Conservation (phyloP, 2,888 invertebrate species). For the Acanthacorydalis orientalis region DNA sequence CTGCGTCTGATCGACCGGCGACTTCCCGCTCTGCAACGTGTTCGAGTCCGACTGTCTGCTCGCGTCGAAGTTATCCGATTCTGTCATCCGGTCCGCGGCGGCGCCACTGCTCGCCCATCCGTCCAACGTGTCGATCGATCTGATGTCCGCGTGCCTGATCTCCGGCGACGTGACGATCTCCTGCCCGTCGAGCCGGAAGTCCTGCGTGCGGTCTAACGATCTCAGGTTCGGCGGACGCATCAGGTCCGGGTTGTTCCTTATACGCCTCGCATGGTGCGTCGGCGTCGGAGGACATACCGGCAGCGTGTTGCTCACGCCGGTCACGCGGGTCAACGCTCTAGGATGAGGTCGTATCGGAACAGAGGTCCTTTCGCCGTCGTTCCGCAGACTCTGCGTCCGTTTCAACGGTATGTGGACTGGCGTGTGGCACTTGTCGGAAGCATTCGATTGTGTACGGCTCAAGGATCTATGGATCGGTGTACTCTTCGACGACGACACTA, state of each 20-base stretch:
- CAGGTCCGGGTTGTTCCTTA: constrained; percentile 28
- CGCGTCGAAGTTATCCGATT: constrained; percentile 3
- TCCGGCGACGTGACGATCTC: constrained; percentile 26
- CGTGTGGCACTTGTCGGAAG: constrained; percentile 6
- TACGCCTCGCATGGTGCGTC: constrained; percentile 63
- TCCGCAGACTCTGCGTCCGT: constrained; percentile 4
- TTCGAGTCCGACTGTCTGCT: not conserved
- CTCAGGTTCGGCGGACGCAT: constrained; percentile 32
- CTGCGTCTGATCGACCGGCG: constrained; percentile 18
- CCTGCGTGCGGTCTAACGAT: constrained; percentile 24
- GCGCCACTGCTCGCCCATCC: constrained; percentile 11
- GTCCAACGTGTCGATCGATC: constrained; percentile 20
- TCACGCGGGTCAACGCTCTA: constrained; percentile 40
- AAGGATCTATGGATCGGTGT: constrained; percentile 11
- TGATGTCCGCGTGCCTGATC: constrained; percentile 24
- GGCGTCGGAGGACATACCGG: constrained; percentile 76
- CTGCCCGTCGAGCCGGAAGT: constrained; percentile 12
- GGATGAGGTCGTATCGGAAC: constrained; percentile 38
- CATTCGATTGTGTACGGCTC: constrained; percentile 3
- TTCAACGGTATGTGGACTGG: constrained; percentile 10
- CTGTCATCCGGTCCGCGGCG: not conserved
- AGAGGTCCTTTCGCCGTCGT: constrained; percentile 9
- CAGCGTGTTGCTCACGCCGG: constrained; percentile 25
- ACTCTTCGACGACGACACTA: not conserved
- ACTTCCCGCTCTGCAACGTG: constrained; percentile 8